Evolutionary conservation across 1,140 invertebrate species (phyloP), one percentile per base, ranked within the genome.

Genomic region (Antheraea mylitta): DNA sequence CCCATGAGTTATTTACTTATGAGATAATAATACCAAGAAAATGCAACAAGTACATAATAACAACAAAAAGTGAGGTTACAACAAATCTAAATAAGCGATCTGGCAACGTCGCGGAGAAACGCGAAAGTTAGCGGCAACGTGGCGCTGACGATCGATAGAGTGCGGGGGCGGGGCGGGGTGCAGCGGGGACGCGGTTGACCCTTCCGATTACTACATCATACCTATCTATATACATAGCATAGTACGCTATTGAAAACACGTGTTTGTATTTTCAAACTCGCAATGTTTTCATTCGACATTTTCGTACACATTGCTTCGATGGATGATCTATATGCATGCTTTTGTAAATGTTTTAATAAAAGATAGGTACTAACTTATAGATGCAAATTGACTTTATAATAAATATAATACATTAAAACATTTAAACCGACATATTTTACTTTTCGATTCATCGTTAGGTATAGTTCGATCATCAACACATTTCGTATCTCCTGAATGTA

Each of bases 61-160:
- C 5, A 60, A 60, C 22, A 65, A 65, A 53, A 65, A 65, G 38
- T 48, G 18, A 53, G 16, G 37, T 65, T 42, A 37, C 36, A n/a
- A 65, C 19, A 22, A 18, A 18, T 65, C 70, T 72, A 78, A 76
- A 73, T 78, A 73, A 70, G 59, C 75, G 73, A 70, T 70, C 71
- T 75, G 75, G 75, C 78, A 80, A 78, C 77, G 70, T 38, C 72
- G 70, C 72, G 68, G 60, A 68, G 72, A 65, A 65, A 65, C 68
- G 71, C 60, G 75, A 65, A 65, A 65, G 64, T 65, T 42, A 70
- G 62, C 68, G 74, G 68, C 70, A 75, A 72, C 74, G 65, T 53
- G 38, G 42, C 58, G 38, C 48, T 53, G 45, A n/a, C 64, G 64
- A 66, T 66, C 64, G 64, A 58, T 53, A 58, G 42, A 19, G 67